Conservation (phyloP, 2,797 vertebrate genomes). For the Kryptolebias ocellatus region DNA sequence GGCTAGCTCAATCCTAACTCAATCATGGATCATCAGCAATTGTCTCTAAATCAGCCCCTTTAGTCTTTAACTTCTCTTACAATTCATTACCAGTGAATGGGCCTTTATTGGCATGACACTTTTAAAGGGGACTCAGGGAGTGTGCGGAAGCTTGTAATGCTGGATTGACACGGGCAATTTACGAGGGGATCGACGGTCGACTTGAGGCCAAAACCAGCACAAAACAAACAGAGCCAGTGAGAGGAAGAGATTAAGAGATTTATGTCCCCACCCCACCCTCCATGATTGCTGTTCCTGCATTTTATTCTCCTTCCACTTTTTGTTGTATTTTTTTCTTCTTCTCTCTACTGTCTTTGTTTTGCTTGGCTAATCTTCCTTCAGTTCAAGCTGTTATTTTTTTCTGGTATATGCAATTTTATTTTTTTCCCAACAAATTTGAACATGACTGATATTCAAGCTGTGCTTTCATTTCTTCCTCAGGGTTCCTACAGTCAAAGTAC, state of each 20-base stretch:
- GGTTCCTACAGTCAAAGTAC: conserved; percentile 4
- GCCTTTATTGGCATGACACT: conserved; percentile 73
- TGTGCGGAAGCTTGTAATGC: conserved; percentile 57
- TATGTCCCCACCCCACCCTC: conserved; percentile 25
- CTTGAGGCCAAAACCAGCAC: conserved; percentile 54
- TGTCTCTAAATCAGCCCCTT: conserved; percentile 74
- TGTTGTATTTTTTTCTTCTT: conserved; percentile 17
- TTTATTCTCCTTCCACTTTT: conserved; percentile 43
- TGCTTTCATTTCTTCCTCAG: conserved; percentile 1
- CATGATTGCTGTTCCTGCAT: conserved; percentile 27
- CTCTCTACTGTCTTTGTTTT: conserved; percentile 44
- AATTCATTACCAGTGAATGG: conserved; percentile 75
- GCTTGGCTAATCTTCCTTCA: conserved; percentile 13
- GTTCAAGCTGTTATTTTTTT: conserved; percentile 11
- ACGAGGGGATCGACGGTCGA: conserved; percentile 59
- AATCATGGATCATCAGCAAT: conserved; percentile 73
- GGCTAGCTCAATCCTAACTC: conserved; percentile 68
- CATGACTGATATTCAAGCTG: conserved; percentile 24
- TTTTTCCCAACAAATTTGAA: neutral
- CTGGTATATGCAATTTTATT: conserved; percentile 7
- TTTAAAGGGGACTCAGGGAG: conserved; percentile 68
- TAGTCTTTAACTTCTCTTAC: conserved; percentile 65
- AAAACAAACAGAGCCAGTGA: conserved; percentile 64
- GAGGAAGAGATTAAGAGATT: conserved; percentile 72
- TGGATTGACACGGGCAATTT: conserved; percentile 70